Conservation (phyloP, 2,797 vertebrate species). For the Ciconia nigra region DNA sequence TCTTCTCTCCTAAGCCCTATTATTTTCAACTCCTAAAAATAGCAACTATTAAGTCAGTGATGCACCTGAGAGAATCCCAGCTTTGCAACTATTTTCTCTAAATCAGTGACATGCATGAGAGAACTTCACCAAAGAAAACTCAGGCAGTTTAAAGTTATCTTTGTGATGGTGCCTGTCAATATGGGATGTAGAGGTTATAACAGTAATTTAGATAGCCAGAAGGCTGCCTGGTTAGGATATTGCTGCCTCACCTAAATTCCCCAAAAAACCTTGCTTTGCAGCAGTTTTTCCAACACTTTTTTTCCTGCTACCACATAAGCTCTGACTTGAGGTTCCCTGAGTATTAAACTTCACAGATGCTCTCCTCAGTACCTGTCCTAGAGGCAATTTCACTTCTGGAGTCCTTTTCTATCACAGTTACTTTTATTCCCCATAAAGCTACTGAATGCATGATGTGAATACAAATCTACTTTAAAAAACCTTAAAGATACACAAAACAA, state of each 20-base stretch:
- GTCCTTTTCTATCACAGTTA: neutral
- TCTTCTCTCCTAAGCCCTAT: neutral
- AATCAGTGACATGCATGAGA: neutral
- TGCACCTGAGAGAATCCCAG: neutral
- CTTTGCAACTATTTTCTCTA: neutral
- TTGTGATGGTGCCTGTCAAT: neutral
- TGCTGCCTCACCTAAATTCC: neutral
- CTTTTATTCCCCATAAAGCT: neutral
- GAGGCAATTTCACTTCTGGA: neutral
- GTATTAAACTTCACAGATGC: neutral
- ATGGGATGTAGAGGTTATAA: neutral
- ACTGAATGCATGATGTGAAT: neutral
- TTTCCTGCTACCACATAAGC: neutral
- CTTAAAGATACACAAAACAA: neutral
- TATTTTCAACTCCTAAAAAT: neutral
- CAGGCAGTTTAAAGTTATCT: neutral
- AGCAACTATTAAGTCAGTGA: neutral
- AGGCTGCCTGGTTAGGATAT: neutral
- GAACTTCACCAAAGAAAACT: neutral
- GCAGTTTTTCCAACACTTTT: neutral
- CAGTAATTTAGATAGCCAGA: neutral
- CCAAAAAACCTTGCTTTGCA: neutral
- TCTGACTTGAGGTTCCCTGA: neutral
- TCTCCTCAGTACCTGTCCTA: neutral
- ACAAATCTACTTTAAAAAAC: neutral